A percentile compares a stretch with the other conserved stretches of the same genome.
Conservation (phyloP, 2,113 vertebrate species). For the Mesocricetus auratus region DNA sequence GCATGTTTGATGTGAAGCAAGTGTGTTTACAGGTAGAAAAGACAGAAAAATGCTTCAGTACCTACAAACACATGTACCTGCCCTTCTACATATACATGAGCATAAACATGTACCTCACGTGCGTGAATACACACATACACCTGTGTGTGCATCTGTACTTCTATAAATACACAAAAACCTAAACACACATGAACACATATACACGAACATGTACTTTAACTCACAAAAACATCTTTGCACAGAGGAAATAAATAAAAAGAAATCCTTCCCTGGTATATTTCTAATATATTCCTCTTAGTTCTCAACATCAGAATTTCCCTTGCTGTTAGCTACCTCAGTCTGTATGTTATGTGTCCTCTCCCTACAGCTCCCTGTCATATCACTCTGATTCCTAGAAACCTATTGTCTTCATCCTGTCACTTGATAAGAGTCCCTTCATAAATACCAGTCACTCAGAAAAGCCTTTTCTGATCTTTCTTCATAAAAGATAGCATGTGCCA, state of each 20-base stretch:
- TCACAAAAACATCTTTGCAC: neutral
- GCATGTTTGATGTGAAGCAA: conserved; percentile 69
- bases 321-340: conserved; percentile 7
- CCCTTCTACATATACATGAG: neutral
- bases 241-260: neutral
- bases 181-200: neutral
- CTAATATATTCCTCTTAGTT: conserved; percentile 31
- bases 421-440: conserved; percentile 10
- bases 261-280: neutral
- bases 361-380: neutral
- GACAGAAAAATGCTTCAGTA: neutral
- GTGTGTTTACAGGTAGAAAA: conserved; percentile 75
- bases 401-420: conserved; percentile 38
- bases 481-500: neutral
- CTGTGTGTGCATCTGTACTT: neutral
- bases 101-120: neutral
- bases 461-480: neutral
- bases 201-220: neutral
- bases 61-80: neutral
- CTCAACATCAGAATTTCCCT: conserved; percentile 28
- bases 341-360: conserved; percentile 32
- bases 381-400: conserved; percentile 23
- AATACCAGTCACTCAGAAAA: neutral
- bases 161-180: no score
- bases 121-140: neutral